A percentile compares a stretch with the other conserved stretches of the same genome.
Evolutionary conservation across 2,797 vertebrate species (phyloP).

Genomic region (Helarctos malayanus): DNA sequence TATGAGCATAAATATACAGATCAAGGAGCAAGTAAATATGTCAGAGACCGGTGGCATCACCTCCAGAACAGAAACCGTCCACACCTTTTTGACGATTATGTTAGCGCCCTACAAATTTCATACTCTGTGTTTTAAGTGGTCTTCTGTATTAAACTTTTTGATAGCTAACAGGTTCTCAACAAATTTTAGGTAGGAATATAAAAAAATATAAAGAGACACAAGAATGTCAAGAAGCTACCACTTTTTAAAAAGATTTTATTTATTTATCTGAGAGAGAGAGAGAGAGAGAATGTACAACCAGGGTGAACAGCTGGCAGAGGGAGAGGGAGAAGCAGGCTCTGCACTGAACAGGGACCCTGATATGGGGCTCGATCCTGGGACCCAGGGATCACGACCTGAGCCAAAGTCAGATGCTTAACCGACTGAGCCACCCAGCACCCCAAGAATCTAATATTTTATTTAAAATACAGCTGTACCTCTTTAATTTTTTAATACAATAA

Average conservation of each 20-base stretch:
- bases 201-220: conserved; percentile 33
- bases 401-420: background rate
- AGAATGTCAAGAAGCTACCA: background rate
- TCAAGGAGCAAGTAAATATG: conserved; percentile 83
- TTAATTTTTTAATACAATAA: background rate
- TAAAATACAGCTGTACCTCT: background rate
- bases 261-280: background rate
- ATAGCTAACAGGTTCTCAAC: background rate
- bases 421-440: background rate
- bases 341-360: background rate
- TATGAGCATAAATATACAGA: conserved; percentile 83
- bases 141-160: background rate
- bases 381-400: background rate
- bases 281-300: background rate
- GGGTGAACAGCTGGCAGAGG: background rate
- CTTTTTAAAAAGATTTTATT: background rate
- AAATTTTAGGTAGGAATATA: background rate
- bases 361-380: background rate
- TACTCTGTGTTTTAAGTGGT: conserved; percentile 51
- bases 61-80: conserved; percentile 76
- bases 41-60: conserved; percentile 77
- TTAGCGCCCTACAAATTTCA: conserved; percentile 75
- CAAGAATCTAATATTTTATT: background rate
- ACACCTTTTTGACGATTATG: conserved; percentile 72
- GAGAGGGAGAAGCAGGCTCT: background rate